Evolutionary conservation across 2,888 invertebrate species (phyloP), one percentile per base, ranked within the genome.

Genomic region (Cyrtodaria siliqua): DNA sequence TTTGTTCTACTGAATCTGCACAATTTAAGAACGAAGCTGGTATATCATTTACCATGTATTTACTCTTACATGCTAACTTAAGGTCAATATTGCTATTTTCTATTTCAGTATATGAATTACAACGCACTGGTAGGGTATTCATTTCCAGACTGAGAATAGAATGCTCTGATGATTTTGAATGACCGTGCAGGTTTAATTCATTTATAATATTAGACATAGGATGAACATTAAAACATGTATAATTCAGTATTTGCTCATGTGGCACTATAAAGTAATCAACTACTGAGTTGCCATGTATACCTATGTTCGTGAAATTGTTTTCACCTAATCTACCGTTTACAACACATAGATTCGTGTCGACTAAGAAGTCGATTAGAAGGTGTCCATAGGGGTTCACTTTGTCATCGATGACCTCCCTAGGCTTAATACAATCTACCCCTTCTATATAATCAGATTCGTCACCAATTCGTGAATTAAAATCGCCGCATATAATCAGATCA

Each of bases 381-480:
- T 57, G 47, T 8, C 59, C 38, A n/a, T 67, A n/a, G 12, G 18
- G 57, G 27, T 59, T 67, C 33, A 26, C n/a, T 26, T 57, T 33
- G 14, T 26, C 29, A 40, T 59, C 60, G 12, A 60, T 29, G 12
- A 60, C 27, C 16, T 59, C 26, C 26, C 68, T 29, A n/a, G 47
- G 40, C 9, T 29, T 33, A 6, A 68, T 3, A 49, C 12, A 26
- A 24, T 61, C 60, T 1, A 61, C 20, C 2, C 60, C 60, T 27
- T 44, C 26, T 6, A 61, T 61, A 18, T 44, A 61, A 49, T 61
- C 60, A n/a, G 42, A 47, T 3, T 38, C 20, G 16, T 52, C 26
- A n/a, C 68, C 66, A 14, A n/a, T 3, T 16, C 66, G 40, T 12
- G 14, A 27, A 49, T 66, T 57, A 33, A 64, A 64, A 44, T 64